Evolutionary conservation across 1,140 invertebrate species (phyloP), one percentile per base, ranked within the genome.

Genomic region (Melipona quadrifasciata): DNA sequence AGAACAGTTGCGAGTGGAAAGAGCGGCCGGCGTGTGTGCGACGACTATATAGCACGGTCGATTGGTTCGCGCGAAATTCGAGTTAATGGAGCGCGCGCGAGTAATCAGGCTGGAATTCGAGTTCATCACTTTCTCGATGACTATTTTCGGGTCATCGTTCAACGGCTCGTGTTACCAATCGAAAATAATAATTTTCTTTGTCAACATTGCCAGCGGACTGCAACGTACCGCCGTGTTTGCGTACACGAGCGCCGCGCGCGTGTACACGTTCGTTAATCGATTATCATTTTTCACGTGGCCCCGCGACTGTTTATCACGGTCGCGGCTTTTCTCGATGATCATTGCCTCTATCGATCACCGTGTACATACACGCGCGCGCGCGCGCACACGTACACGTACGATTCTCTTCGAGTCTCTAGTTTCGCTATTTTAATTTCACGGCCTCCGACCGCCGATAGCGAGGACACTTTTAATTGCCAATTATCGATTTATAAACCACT

Each of bases 71-170:
- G 85, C 89, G 80, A 90, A 89, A 89, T 90, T 90, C 86, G 89
- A 90, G 89, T 90, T 89, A 90, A 90, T 90, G 89, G 89, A 90
- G 86, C 89, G 88, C 75, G 82, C 72, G 71, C 53, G 73, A 84
- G 85, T 90, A 90, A 90, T 90, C 89, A 90, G 89, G 80, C 75
- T 87, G 88, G 86, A 90, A 90, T 90, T 90, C 86, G 89, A 90
- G 86, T 90, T 90, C 89, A 89, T 90, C 89, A 90, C 89, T 90
- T 90, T 89, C 89, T 90, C 88, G 89, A 89, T 90, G 89, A 90
- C 88, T 81, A 86, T 89, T 88, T 31, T 89, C 85, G 79, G 85
- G 88, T 90, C 88, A 85, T 90, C 88, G 82, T 87, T 87, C 80
- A 89, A 27, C 75, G 88, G 77, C 57, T 81, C 85, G 87, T 73